phyloP scores from a whole-genome alignment of 2,888 invertebrate species.

The Scaeva pyrastri region DNA sequence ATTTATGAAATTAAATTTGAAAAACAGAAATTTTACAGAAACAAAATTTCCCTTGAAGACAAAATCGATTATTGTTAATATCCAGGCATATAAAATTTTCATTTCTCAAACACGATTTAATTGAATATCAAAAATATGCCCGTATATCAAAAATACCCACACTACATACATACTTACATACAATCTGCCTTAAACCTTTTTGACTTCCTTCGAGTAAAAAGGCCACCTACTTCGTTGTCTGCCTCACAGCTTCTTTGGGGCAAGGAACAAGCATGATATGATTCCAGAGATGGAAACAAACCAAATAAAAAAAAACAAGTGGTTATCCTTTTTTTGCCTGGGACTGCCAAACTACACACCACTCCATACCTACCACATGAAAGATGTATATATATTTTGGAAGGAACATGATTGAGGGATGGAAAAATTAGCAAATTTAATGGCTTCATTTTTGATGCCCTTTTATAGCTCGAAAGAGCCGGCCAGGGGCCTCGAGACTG shows the following conservation, averaged over 20 bases:
- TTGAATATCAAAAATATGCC: slow-evolving; percentile 69
- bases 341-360: slow-evolving; percentile 12
- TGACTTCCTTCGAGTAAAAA: slow-evolving; percentile 40
- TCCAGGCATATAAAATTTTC: slow-evolving; percentile 62
- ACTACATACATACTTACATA: background rate
- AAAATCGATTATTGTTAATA: slow-evolving; percentile 68
- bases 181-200: slow-evolving; percentile 37
- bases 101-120: slow-evolving; percentile 65
- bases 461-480: slow-evolving; percentile 69
- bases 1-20: no score
- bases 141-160: background rate
- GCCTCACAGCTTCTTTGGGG: slow-evolving; percentile 63
- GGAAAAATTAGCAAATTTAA: slow-evolving; percentile 76
- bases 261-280: slow-evolving; percentile 22
- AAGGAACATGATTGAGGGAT: slow-evolving; percentile 74
- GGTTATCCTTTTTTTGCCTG: slow-evolving; percentile 68
- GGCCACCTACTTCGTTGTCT: slow-evolving; percentile 74
- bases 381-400: slow-evolving; percentile 32
- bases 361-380: slow-evolving; percentile 46
- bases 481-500: slow-evolving; percentile 19
- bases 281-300: slow-evolving; percentile 3
- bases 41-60: background rate
- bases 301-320: slow-evolving; percentile 48
- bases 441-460: slow-evolving; percentile 76
- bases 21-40: background rate